phyloP scores from a whole-genome alignment of 64 coral and sea anemone genomes.

The Porites lutea region DNA sequence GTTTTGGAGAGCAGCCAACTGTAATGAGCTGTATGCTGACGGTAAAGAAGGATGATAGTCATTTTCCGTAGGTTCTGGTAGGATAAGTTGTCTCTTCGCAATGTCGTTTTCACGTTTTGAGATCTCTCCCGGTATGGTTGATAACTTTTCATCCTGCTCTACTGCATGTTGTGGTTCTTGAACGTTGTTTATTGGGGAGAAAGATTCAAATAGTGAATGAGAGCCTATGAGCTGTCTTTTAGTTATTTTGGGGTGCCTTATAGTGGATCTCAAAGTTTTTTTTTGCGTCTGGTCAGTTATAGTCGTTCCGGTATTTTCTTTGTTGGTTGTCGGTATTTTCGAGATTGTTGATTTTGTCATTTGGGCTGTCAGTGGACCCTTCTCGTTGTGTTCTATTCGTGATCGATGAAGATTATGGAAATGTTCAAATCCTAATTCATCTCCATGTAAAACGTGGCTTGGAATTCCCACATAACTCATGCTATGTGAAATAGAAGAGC shows the following conservation, averaged over 20 bases:
- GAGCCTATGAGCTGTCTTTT: conserved; percentile 83
- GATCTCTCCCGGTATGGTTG: conserved; percentile 66
- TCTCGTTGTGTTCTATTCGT: conserved; percentile 55
- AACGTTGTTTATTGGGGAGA: conserved; percentile 75
- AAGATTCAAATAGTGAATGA: conserved; percentile 74
- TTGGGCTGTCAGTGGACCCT: not conserved
- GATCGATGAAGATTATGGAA: conserved; percentile 56
- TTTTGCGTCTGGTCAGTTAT: conserved; percentile 73
- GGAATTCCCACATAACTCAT: conserved; percentile 84
- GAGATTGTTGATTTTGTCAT: conserved; percentile 77
- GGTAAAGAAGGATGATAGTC: conserved; percentile 40
- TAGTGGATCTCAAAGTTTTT: conserved; percentile 70
- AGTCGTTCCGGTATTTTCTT: conserved; percentile 71
- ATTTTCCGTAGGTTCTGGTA: conserved; percentile 32
- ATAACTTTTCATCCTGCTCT: conserved; percentile 78
- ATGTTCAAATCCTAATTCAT: conserved; percentile 3
- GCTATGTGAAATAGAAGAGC: conserved; percentile 77
- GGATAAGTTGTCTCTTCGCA: conserved; percentile 61
- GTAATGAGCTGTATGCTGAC: conserved; percentile 20
- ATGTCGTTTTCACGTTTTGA: conserved; percentile 47
- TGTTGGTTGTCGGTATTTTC: conserved; percentile 55
- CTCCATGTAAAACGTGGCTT: conserved; percentile 67
- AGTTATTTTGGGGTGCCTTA: conserved; percentile 14
- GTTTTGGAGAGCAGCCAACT: conserved; percentile 30
- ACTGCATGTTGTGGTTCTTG: conserved; percentile 53